Evolutionary conservation across 2,888 invertebrate genomes (phyloP).

Genomic region (Acronicta aceris): DNA sequence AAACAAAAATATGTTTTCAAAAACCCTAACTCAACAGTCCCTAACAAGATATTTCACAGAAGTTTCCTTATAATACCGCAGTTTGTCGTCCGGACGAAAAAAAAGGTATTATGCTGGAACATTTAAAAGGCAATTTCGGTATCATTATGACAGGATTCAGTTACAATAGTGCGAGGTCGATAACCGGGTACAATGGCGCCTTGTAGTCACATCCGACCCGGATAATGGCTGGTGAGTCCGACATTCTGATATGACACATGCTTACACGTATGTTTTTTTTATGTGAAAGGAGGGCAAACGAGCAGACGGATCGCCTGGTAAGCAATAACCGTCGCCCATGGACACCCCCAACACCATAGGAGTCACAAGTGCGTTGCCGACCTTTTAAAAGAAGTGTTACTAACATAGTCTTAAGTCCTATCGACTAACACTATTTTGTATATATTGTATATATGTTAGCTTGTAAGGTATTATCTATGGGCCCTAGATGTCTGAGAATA

Average conservation of each 20-base stretch:
- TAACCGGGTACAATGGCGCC: slow-evolving; percentile 41
- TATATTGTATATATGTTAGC: too few relatives aligned
- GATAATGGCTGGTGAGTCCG: slow-evolving; percentile 40
- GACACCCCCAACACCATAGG: too few relatives aligned
- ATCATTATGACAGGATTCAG: slow-evolving; percentile 45
- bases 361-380: too few relatives aligned
- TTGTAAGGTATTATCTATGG: too few relatives aligned
- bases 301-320: too few relatives aligned
- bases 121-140: slow-evolving; percentile 53
- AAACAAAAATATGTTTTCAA: slow-evolving; percentile 8
- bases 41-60: slow-evolving; percentile 20
- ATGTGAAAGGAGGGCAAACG: too few relatives aligned
- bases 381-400: too few relatives aligned
- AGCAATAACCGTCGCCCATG: too few relatives aligned
- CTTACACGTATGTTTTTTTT: slow-evolving; percentile 22
- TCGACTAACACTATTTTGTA: too few relatives aligned
- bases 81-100: slow-evolving; percentile 45
- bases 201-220: slow-evolving; percentile 40
- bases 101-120: slow-evolving; percentile 33
- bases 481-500: too few relatives aligned
- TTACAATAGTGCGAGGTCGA: slow-evolving; percentile 46
- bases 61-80: slow-evolving; percentile 31
- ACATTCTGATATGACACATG: slow-evolving; percentile 37
- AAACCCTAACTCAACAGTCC: slow-evolving; percentile 4
- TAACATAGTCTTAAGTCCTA: too few relatives aligned